These are phyloP conservation scores for Heliothis peltigera DNA, from an alignment of 2,888 invertebrate genomes.

Conservation along the genomic window DNA sequence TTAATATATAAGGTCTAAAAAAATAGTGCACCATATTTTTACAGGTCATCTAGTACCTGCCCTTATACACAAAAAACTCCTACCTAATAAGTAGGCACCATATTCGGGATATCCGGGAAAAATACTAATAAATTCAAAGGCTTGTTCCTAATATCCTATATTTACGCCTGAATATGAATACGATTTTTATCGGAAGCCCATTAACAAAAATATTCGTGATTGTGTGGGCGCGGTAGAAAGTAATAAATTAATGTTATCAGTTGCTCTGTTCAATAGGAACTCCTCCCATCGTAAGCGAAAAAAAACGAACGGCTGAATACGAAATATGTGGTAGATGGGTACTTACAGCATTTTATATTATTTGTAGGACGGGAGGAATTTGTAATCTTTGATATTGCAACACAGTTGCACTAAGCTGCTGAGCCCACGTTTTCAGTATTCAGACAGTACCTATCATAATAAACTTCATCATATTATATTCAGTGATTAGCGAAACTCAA, in stretches of 20 bases:
- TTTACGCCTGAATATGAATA: no score
- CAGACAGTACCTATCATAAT: conserved; percentile 7
- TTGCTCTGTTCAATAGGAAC: background rate
- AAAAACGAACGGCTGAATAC: background rate
- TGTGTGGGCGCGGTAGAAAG: conserved; percentile 21
- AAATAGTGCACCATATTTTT: no score
- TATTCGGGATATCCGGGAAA: no score
- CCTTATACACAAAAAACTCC: no score
- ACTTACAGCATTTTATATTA: conserved; percentile 11
- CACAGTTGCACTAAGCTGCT: conserved; percentile 4
- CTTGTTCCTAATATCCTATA: background rate
- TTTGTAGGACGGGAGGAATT: conserved; percentile 22
- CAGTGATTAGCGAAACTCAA: conserved; percentile 12
- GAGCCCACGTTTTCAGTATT: conserved; percentile 7
- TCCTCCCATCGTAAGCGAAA: background rate
- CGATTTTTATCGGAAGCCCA: background rate
- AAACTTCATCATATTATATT: conserved; percentile 27
- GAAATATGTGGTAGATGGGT: background rate
- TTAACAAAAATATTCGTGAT: background rate
- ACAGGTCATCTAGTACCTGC: no score
- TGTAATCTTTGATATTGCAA: conserved; percentile 17
- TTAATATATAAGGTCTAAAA: no score
- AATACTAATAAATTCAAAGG: background rate
- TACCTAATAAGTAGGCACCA: no score
- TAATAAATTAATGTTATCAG: conserved; percentile 18